Percentiles rank a stretch among this genome's conserved stretches.
phyloP scores from a whole-genome alignment of 2,797 vertebrate species.

The Epinephelus awoara region DNA sequence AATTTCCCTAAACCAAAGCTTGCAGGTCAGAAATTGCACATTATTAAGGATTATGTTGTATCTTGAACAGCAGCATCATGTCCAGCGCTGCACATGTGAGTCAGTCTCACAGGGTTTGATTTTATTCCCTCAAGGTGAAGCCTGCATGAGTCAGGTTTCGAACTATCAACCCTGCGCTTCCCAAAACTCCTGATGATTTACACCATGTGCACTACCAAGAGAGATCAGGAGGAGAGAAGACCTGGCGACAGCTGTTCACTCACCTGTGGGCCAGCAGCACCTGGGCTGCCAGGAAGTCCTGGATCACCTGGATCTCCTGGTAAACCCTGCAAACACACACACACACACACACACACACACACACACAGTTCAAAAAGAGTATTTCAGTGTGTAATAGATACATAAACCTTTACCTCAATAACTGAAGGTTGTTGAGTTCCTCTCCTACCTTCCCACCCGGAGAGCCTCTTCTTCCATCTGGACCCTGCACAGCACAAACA shows the following conservation, averaged over 20 bases:
- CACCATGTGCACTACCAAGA: too few relatives aligned
- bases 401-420: not conserved
- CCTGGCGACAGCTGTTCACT: not conserved
- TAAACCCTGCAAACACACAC: conserved; percentile 77
- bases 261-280: conserved; percentile 85
- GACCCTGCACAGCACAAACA: conserved; percentile 76
- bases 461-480: conserved; percentile 82
- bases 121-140: too few relatives aligned
- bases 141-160: too few relatives aligned
- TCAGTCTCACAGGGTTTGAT: too few relatives aligned
- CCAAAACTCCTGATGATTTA: too few relatives aligned
- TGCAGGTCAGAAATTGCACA: too few relatives aligned
- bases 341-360: not conserved
- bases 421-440: not conserved
- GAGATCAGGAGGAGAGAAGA: not conserved
- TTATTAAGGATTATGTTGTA: too few relatives aligned
- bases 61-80: too few relatives aligned
- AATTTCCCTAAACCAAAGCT: too few relatives aligned
- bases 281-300: conserved; percentile 80
- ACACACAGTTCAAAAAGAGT: not conserved
- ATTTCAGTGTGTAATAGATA: not conserved
- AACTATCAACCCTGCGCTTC: too few relatives aligned
- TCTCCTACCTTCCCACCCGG: conserved; percentile 81
- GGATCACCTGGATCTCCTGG: conserved; percentile 73
- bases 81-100: too few relatives aligned